Evolutionary conservation across 1,140 invertebrate genomes (phyloP).

Genomic region (Dysdera silvatica): DNA sequence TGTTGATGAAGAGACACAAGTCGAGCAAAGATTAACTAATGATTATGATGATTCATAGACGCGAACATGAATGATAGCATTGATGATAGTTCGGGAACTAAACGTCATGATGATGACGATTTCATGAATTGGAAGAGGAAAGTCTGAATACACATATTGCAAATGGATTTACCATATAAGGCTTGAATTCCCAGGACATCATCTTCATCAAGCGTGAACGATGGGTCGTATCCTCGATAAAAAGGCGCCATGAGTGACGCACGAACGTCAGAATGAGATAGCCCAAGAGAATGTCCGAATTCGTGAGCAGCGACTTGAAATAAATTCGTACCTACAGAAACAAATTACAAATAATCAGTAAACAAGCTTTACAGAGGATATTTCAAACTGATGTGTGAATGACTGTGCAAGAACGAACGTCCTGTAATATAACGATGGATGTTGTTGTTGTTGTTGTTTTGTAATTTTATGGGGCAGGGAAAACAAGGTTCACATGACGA

Average conservation of each 20-base stretch:
- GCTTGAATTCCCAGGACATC: constrained; percentile 52
- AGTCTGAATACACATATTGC: neutral
- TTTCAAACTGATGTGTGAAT: too few species aligned
- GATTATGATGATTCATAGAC: too few species aligned
- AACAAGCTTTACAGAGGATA: too few species aligned
- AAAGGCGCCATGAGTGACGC: constrained; percentile 51
- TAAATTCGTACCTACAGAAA: constrained; percentile 46
- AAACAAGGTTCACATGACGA: too few species aligned
- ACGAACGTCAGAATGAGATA: constrained; percentile 47
- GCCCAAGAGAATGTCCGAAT: constrained; percentile 50
- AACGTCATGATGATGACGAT: neutral
- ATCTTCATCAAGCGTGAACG: constrained; percentile 44
- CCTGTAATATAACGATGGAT: too few species aligned
- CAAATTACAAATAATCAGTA: neutral
- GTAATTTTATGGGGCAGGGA: too few species aligned
- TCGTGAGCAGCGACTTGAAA: constrained; percentile 53
- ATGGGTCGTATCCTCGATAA: constrained; percentile 47
- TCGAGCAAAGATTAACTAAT: too few species aligned
- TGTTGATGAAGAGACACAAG: too few species aligned
- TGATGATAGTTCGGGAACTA: neutral
- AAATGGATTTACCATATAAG: constrained; percentile 59
- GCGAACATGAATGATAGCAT: neutral
- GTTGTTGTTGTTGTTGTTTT: too few species aligned
- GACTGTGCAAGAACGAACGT: neutral
- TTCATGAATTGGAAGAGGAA: neutral